phyloP scores from a whole-genome alignment of 92 coral and sea anemone species.

The Isaurus tuberculatus region DNA sequence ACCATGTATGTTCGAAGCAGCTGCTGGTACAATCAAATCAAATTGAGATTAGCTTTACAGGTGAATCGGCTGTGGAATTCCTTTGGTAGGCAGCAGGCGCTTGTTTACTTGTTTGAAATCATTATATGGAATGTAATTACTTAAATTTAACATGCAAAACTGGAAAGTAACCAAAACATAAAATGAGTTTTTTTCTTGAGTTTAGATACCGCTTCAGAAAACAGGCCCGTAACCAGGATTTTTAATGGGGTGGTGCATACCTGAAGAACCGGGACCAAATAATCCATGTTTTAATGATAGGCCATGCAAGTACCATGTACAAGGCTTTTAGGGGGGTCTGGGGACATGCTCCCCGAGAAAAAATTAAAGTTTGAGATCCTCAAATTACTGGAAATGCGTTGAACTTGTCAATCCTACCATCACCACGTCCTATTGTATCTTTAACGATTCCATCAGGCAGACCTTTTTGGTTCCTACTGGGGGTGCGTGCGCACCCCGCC shows the following conservation, averaged over 20 bases:
- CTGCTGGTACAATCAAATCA: too few species aligned
- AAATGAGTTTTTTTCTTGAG: slow-evolving; percentile 14
- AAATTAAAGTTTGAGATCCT: slow-evolving; percentile 17
- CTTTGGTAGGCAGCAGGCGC: slow-evolving; percentile 29
- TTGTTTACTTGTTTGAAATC: slow-evolving; percentile 16
- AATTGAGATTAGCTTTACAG: too few species aligned
- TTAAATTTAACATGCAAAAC: slow-evolving; percentile 16
- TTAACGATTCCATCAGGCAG: slow-evolving; percentile 30
- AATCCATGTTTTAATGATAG: slow-evolving; percentile 19
- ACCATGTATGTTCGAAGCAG: too few species aligned
- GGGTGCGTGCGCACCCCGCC: too few species aligned
- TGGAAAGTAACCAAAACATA: slow-evolving; percentile 20
- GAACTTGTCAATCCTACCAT: slow-evolving; percentile 22
- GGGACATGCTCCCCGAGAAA: too few species aligned
- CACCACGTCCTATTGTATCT: slow-evolving; percentile 10
- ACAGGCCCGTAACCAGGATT: slow-evolving; percentile 19
- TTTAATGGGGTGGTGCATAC: slow-evolving; percentile 25
- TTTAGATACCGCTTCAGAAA: slow-evolving; percentile 27
- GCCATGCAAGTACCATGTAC: slow-evolving; percentile 5
- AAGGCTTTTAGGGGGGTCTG: slow-evolving; percentile 33
- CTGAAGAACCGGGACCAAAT: slow-evolving; percentile 31
- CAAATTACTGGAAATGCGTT: too few species aligned
- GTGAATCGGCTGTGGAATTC: slow-evolving; percentile 28
- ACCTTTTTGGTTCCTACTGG: slow-evolving; percentile 20
- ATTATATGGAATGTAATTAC: slow-evolving; percentile 7